Conservation (phyloP, 1,140 invertebrate species). For the Sitophilus oryzae region DNA sequence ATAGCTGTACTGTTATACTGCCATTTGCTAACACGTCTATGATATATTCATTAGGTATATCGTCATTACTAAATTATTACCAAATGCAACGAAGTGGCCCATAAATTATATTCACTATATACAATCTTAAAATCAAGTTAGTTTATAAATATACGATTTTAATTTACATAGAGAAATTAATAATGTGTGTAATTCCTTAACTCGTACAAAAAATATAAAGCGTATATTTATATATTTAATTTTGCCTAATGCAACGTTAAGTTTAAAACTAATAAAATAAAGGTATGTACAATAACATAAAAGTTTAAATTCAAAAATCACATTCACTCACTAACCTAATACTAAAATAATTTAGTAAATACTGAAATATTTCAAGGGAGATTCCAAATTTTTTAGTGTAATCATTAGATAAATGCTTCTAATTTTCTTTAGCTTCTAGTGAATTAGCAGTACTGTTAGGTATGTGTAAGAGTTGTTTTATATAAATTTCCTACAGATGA, state of each 20-base stretch:
- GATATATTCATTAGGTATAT: slow-evolving; percentile 21
- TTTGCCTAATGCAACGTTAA: not conserved
- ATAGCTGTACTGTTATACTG: slow-evolving; percentile 36
- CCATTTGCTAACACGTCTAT: slow-evolving; percentile 26
- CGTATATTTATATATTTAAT: slow-evolving; percentile 25
- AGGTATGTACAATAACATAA: slow-evolving; percentile 23
- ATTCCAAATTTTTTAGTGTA: slow-evolving; percentile 27
- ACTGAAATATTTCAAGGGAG: slow-evolving; percentile 40
- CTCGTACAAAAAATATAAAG: slow-evolving; percentile 27
- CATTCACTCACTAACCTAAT: slow-evolving; percentile 31
- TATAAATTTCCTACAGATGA: no score
- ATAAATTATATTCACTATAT: slow-evolving; percentile 28
- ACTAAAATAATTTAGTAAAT: slow-evolving; percentile 37
- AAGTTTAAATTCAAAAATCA: slow-evolving; percentile 24
- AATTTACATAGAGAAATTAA: slow-evolving; percentile 15
- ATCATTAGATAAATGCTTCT: slow-evolving; percentile 28
- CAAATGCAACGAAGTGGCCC: slow-evolving; percentile 34
- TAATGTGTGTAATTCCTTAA: slow-evolving; percentile 3
- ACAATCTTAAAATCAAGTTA: slow-evolving; percentile 30
- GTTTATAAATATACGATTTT: slow-evolving; percentile 16
- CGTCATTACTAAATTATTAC: slow-evolving; percentile 24
- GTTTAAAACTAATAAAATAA: not conserved
- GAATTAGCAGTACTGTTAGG: no score
- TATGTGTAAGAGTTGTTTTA: no score
- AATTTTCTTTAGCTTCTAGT: slow-evolving; percentile 12